Evolutionary conservation across 2,888 invertebrate genomes (phyloP).

Genomic region (Microchrysa polita): DNA sequence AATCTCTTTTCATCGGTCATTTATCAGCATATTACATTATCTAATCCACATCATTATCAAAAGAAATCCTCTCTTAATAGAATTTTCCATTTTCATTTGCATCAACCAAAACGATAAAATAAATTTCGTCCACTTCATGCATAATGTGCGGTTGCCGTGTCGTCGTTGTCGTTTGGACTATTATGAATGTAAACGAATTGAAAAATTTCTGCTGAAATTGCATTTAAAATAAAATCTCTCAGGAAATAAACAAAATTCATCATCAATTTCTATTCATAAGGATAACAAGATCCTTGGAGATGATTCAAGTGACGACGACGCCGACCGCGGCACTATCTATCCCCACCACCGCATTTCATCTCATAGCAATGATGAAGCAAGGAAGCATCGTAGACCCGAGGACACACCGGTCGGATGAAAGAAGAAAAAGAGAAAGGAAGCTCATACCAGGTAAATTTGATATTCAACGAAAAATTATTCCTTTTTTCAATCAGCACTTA

Average conservation of each 20-base stretch:
- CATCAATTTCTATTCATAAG: slow-evolving; percentile 55
- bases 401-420: neutral
- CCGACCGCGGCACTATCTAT: no score
- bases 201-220: slow-evolving; percentile 49
- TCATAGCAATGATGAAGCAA: neutral
- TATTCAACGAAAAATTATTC: slow-evolving; percentile 46
- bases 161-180: no score
- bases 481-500: slow-evolving; percentile 49
- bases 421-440: neutral
- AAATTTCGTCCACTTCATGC: neutral
- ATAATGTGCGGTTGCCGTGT: no score
- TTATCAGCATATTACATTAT: neutral
- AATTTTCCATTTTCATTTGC: slow-evolving; percentile 37
- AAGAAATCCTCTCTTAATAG: neutral
- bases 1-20: neutral
- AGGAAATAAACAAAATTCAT: slow-evolving; percentile 54
- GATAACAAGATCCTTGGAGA: slow-evolving; percentile 48
- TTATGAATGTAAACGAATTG: slow-evolving; percentile 52
- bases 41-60: slow-evolving; percentile 24
- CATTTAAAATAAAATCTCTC: slow-evolving; percentile 49
- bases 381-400: no score
- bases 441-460: slow-evolving; percentile 42
- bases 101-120: slow-evolving; percentile 8
- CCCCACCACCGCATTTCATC: no score
- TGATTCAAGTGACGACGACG: neutral